These are phyloP conservation scores for Plutomurus gul DNA, from an alignment of 1,140 invertebrate species.

Conservation along the genomic window DNA sequence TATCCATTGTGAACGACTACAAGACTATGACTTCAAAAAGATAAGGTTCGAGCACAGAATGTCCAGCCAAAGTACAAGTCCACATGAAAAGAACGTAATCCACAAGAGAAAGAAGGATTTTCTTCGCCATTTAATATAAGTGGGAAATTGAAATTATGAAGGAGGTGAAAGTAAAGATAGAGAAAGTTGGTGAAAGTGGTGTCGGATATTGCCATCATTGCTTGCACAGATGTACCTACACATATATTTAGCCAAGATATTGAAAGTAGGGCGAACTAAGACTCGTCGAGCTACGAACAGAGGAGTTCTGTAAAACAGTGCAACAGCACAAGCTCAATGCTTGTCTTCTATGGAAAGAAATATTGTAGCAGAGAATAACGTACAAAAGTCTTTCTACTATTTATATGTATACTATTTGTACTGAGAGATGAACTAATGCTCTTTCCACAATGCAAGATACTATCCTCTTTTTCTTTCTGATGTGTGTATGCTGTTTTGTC, in stretches of 20 bases:
- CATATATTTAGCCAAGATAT: neutral
- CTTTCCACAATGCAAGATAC: neutral
- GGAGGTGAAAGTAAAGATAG: neutral
- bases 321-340: neutral
- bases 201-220: slow-evolving; percentile 7
- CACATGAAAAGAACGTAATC: neutral
- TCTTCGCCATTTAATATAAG: slow-evolving; percentile 18
- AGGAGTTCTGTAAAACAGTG: neutral
- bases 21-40: no score
- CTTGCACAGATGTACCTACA: slow-evolving; percentile 3
- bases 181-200: slow-evolving; percentile 16
- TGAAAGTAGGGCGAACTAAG: neutral
- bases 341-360: slow-evolving; percentile 25
- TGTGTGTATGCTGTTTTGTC: no score
- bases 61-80: no score
- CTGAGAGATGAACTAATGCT: neutral
- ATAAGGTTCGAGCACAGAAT: no score
- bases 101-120: slow-evolving; percentile 12
- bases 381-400: neutral
- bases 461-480: neutral
- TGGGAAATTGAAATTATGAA: slow-evolving; percentile 26
- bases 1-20: no score
- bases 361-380: slow-evolving; percentile 4
- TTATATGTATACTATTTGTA: slow-evolving; percentile 3
- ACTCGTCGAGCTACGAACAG: no score